Evolutionary conservation across 2,113 vertebrate genomes (phyloP).

Genomic region (Chrysochloris asiatica): DNA sequence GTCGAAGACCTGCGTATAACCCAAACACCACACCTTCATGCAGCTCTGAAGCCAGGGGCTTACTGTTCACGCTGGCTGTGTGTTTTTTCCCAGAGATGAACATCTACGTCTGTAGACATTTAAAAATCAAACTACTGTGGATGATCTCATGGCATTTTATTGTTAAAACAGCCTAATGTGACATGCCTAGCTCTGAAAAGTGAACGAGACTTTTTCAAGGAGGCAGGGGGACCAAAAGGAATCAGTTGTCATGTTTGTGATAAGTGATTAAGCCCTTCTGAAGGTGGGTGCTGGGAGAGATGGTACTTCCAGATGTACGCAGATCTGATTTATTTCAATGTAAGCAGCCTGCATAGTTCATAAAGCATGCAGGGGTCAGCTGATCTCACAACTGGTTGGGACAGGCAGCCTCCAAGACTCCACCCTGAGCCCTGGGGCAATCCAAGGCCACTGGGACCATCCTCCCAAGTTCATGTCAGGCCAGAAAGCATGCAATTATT

Average conservation of each 20-base stretch:
- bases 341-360: neutral
- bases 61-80: neutral
- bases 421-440: neutral
- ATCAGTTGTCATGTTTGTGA: neutral
- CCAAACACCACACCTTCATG: neutral
- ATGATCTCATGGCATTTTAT: neutral
- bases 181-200: constrained; percentile 33
- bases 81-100: neutral
- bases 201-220: neutral
- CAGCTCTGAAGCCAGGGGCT: neutral
- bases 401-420: constrained; percentile 15
- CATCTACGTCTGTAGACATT: neutral
- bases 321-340: neutral
- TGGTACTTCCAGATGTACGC: rapidly evolving
- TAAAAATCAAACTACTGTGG: neutral
- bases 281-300: neutral
- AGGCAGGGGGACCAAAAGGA: neutral
- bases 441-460: neutral
- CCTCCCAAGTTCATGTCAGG: constrained; percentile 56
- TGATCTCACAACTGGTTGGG: neutral
- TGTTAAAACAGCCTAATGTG: neutral
- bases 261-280: too few species aligned
- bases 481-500: neutral
- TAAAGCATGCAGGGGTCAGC: neutral
- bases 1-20: neutral